Percentiles rank a stretch among this genome's conserved stretches.
Conservation (phyloP, 2,113 vertebrate genomes). For the Xenopus tropicalis region UCB_Xtro_10.0 CM004445.2:26724001-26724500, state of each 20-base stretch:
- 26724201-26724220: not conserved
- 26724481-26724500: too few relatives aligned
- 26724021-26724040: slow-evolving; percentile 52
- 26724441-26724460: too few relatives aligned
- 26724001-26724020: slow-evolving; percentile 46
- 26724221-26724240: slow-evolving; percentile 46
- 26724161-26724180: not conserved
- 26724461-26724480: too few relatives aligned
- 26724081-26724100: slow-evolving; percentile 55
- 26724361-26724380: not conserved
- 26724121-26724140: slow-evolving; percentile 32
- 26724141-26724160: slow-evolving; percentile 58
- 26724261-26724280: not conserved
- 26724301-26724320: not conserved
- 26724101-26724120: slow-evolving; percentile 44
- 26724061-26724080: slow-evolving; percentile 53
- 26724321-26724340: too few relatives aligned
- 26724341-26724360: too few relatives aligned
- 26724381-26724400: too few relatives aligned
- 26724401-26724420: too few relatives aligned
- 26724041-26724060: slow-evolving; percentile 59
- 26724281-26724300: not conserved
- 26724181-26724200: slow-evolving; percentile 43
- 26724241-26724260: slow-evolving; percentile 41
- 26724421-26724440: too few relatives aligned